Evolutionary conservation across 2,888 invertebrate genomes (phyloP), one percentile per base, ranked within the genome.

Genomic region (Epinotia brunnichana): DNA sequence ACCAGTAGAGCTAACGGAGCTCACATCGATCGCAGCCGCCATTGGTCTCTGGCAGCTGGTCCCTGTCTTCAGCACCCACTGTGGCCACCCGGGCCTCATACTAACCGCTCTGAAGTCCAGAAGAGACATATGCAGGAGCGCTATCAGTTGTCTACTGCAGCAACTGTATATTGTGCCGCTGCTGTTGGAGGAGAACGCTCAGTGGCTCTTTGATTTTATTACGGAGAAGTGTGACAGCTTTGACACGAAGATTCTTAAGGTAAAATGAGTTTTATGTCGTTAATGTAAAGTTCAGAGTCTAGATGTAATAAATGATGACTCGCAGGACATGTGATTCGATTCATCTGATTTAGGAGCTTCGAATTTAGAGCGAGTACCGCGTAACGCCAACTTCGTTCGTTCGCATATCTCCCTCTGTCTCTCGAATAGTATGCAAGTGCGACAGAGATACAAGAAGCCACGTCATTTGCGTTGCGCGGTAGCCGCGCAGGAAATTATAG

Each of bases 161-260:
- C 81, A 93, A 48, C 77, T 79, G 2, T 88, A 88, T 70, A 76
- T 93, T 0, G 87, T 92, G 15, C 90, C 91, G 0, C 74, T 90
- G 10, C 73, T 94, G 69, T 74, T 92, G 24, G 89, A 92, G 75
- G 89, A 90, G 87, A 87, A 91, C 83, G 82, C 93, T 79, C 90
- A 94, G 81, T 87, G 92, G 91, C 79, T 93, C 0, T 90, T 93
- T 77, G 91, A 94, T 76, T 95, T 93, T 80, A 87, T 95, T 29
- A 85, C 89, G 44, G 90, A 90, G 44, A 93, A 94, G 76, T 91
- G 95, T 67, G 83, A 90, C 51, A 85, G 89, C 54, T 92, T 95
- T 73, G 94, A 94, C 79, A 90, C 90, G 19, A 88, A 86, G 69
- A 88, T 95, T 78, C 87, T 95, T 69, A 94, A 95, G 92, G 95